Conservation (phyloP, 2,113 vertebrate species). For the Acrocephalus arundinaceus region DNA sequence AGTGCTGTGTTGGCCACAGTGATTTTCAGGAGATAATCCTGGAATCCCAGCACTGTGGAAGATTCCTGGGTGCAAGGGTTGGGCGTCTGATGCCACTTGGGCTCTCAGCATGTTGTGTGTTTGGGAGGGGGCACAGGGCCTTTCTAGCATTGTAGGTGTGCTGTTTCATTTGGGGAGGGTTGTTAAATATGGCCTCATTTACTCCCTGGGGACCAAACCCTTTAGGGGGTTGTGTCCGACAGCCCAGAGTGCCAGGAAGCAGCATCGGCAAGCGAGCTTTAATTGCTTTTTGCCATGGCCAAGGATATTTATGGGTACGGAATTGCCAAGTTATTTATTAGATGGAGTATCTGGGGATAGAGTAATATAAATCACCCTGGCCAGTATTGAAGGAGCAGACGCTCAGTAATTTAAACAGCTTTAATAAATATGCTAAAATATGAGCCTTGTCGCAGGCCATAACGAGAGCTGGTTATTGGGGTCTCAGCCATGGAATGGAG, state of each 20-base stretch:
- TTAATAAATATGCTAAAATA: conserved; percentile 81
- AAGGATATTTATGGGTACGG: conserved; percentile 71
- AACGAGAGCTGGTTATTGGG: conserved; percentile 66
- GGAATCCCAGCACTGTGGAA: fast-evolving
- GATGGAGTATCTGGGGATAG: conserved; percentile 74
- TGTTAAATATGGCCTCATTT: neutral
- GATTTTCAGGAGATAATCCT: neutral
- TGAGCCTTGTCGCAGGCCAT: conserved; percentile 64
- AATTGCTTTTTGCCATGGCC: conserved; percentile 72
- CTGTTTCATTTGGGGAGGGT: fast-evolving
- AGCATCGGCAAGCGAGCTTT: neutral
- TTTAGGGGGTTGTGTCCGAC: neutral
- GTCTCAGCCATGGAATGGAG: neutral
- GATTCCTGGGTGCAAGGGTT: fast-evolving
- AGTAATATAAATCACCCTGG: conserved; percentile 76
- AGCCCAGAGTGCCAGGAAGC: neutral
- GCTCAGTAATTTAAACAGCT: conserved; percentile 79
- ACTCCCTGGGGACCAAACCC: neutral
- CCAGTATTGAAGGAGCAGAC: conserved; percentile 73
- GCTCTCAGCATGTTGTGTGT: fast-evolving
- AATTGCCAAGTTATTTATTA: conserved; percentile 80
- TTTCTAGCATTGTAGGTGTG: fast-evolving
- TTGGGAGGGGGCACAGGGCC: neutral
- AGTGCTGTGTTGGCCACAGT: neutral
- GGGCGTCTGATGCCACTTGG: neutral